Percentiles rank a stretch among this genome's conserved stretches.
phyloP scores from a whole-genome alignment of 2,113 vertebrate species.

The Merops nubicus region DNA sequence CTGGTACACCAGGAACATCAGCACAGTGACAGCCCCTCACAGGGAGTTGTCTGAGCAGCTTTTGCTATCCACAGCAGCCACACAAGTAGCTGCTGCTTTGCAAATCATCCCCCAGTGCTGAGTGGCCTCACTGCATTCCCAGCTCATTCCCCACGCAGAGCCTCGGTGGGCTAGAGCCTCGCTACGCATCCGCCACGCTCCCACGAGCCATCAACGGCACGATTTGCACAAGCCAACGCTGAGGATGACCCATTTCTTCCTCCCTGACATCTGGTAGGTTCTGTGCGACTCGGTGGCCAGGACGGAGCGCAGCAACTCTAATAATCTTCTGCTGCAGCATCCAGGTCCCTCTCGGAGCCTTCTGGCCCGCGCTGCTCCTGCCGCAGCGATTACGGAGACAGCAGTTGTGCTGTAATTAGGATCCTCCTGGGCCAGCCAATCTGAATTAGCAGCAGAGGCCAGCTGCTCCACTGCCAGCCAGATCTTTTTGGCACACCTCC shows the following conservation, averaged over 20 bases:
- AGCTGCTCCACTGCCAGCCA: slow-evolving; percentile 68
- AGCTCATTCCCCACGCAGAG: background rate
- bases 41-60: background rate
- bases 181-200: background rate
- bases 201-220: background rate
- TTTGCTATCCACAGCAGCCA: background rate
- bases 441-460: slow-evolving; percentile 59
- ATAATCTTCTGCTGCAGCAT: slow-evolving; percentile 30
- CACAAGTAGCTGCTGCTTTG: background rate
- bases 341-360: slow-evolving; percentile 49
- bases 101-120: background rate
- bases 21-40: background rate
- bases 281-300: background rate
- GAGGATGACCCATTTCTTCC: slow-evolving; percentile 33
- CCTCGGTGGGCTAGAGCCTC: background rate
- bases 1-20: background rate
- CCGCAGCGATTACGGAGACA: slow-evolving; percentile 67
- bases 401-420: slow-evolving; percentile 74
- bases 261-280: slow-evolving; percentile 63
- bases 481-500: slow-evolving; percentile 63
- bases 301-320: slow-evolving; percentile 13
- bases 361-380: slow-evolving; percentile 56
- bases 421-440: slow-evolving; percentile 71
- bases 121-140: background rate
- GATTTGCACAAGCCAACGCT: background rate